These are phyloP conservation scores for Mormyrops attenuatus DNA, from an alignment of 2,797 vertebrate species.

Conservation along the genomic window DNA sequence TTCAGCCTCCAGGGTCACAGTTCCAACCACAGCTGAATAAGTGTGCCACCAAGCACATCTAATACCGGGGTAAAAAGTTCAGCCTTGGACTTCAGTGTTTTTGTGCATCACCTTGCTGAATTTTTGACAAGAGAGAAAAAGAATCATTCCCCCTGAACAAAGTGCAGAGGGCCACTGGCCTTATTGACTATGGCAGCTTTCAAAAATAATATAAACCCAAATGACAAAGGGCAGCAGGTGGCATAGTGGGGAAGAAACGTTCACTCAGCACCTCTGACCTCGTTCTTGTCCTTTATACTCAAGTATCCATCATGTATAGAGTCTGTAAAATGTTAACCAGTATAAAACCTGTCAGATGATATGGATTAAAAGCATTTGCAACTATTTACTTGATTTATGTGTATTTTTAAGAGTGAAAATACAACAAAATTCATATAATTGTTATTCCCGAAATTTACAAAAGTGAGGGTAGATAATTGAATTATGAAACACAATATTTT, in stretches of 20 bases:
- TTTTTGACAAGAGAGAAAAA: constrained; percentile 12
- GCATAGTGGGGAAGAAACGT: background rate
- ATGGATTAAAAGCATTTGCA: background rate
- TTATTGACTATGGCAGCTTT: background rate
- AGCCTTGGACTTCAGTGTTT: background rate
- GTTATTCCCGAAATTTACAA: background rate
- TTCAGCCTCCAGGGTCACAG: background rate
- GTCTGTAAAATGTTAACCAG: background rate
- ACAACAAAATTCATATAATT: background rate
- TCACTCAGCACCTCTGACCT: background rate
- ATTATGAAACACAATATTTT: background rate
- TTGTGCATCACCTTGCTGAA: background rate
- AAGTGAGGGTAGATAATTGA: background rate
- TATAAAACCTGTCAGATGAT: background rate
- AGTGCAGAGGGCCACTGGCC: background rate
- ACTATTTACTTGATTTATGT: background rate
- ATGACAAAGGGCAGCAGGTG: background rate
- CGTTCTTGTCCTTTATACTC: background rate
- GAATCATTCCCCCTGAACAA: background rate
- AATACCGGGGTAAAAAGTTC: constrained; percentile 22
- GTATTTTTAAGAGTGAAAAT: background rate
- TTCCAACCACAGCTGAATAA: background rate
- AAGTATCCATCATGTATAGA: background rate
- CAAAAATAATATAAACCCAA: background rate
- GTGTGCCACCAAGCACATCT: background rate